Evolutionary conservation across 2,888 invertebrate genomes (phyloP).

Genomic region (Plebejus anna): DNA sequence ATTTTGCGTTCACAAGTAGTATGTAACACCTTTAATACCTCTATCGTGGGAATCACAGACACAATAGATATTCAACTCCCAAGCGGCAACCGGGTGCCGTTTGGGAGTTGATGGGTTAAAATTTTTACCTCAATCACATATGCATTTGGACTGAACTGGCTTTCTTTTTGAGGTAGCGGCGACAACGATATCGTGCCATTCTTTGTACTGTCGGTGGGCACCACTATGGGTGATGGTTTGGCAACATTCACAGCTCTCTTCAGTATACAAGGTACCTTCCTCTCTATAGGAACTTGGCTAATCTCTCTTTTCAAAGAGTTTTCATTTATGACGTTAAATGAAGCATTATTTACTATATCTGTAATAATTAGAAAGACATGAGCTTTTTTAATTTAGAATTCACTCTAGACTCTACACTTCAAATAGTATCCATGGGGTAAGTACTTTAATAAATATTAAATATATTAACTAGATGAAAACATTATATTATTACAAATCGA

Average conservation of each 20-base stretch:
- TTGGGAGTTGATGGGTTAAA: not conserved
- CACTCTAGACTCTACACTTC: not conserved
- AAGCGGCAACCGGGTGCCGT: no score
- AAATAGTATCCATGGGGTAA: not conserved
- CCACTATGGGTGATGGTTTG: slow-evolving; percentile 46
- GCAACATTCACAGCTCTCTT: slow-evolving; percentile 45
- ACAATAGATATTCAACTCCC: no score
- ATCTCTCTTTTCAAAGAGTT: slow-evolving; percentile 47
- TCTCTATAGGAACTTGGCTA: slow-evolving; percentile 52
- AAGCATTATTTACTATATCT: slow-evolving; percentile 45
- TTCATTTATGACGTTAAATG: slow-evolving; percentile 70
- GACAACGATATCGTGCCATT: slow-evolving; percentile 56
- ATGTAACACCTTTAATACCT: not conserved
- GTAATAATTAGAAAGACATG: not conserved
- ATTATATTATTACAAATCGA: not conserved
- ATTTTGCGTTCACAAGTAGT: not conserved
- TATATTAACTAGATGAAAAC: no score
- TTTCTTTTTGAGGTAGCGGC: slow-evolving; percentile 48
- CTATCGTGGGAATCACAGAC: no score
- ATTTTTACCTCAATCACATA: slow-evolving; percentile 45
- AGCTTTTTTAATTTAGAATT: not conserved
- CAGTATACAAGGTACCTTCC: slow-evolving; percentile 55
- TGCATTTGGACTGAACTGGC: slow-evolving; percentile 39
- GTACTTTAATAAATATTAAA: no score
- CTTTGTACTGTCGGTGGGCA: slow-evolving; percentile 55